A percentile compares a stretch with the other conserved stretches of the same genome.
Evolutionary conservation across 1,140 invertebrate species (phyloP).

Genomic region (Leptinotarsa undecemlineata): DNA sequence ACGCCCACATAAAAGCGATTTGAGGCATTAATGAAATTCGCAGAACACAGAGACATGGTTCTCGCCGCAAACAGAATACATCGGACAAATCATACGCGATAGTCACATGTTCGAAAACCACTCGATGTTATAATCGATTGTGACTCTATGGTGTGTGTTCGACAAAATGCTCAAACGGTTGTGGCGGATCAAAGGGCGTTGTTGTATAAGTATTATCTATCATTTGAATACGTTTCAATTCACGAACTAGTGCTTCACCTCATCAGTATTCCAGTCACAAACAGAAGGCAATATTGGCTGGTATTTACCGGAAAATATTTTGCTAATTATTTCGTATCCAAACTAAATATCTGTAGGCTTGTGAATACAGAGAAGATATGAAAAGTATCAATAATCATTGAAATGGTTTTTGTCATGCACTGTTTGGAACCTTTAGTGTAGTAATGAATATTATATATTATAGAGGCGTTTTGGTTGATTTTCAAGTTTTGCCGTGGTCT

Average conservation of each 20-base stretch:
- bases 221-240: background rate
- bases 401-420: too few species aligned
- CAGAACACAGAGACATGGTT: conserved; percentile 33
- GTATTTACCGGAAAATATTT: too few species aligned
- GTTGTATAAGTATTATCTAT: background rate
- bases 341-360: too few species aligned
- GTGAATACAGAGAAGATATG: too few species aligned
- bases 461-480: too few species aligned
- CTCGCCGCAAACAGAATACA: conserved; percentile 2
- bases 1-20: conserved; percentile 41
- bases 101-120: conserved; percentile 7
- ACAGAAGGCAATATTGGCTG: too few species aligned
- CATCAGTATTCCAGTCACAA: background rate
- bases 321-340: too few species aligned
- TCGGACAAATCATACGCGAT: background rate
- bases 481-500: too few species aligned
- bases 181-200: background rate
- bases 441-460: too few species aligned
- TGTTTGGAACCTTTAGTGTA: too few species aligned
- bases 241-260: background rate
- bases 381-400: too few species aligned
- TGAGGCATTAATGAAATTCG: conserved; percentile 34
- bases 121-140: conserved; percentile 19
- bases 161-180: conserved; percentile 7
- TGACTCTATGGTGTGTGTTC: background rate